Conservation (phyloP, 2,797 vertebrate genomes). For the Synanceia verrucosa region DNA sequence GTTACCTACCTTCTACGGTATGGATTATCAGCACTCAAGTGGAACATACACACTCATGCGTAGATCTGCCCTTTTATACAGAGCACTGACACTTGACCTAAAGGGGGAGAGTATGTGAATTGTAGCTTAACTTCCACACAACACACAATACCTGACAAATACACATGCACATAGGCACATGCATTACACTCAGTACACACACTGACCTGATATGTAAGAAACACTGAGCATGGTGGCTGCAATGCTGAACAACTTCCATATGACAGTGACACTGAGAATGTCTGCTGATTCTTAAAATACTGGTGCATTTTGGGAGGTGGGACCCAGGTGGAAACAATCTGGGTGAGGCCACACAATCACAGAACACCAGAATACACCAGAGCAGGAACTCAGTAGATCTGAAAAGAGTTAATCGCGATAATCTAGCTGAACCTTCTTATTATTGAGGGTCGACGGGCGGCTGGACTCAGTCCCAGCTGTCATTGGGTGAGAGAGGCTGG, state of each 20-base stretch:
- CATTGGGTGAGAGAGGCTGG: background rate
- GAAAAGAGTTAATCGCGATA: no score
- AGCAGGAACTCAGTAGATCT: no score
- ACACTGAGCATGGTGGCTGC: background rate
- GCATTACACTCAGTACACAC: background rate
- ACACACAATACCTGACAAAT: background rate
- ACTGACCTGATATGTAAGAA: background rate
- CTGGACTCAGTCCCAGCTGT: background rate
- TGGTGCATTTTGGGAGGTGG: background rate
- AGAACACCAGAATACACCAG: no score
- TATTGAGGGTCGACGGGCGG: background rate
- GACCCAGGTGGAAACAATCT: no score
- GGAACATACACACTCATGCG: background rate
- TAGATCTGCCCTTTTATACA: background rate
- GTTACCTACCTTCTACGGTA: slow-evolving; percentile 5
- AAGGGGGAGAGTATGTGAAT: background rate
- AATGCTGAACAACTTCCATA: background rate
- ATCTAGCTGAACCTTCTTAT: no score
- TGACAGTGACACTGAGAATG: background rate
- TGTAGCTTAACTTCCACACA: background rate
- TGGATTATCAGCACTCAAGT: slow-evolving; percentile 1
- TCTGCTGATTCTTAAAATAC: background rate
- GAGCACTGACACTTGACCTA: background rate
- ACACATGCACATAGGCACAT: no score
- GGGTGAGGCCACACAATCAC: no score